Evolutionary conservation across 2,113 vertebrate genomes (phyloP), one percentile per base, ranked within the genome.

Genomic region (Chaenogobius annularis): DNA sequence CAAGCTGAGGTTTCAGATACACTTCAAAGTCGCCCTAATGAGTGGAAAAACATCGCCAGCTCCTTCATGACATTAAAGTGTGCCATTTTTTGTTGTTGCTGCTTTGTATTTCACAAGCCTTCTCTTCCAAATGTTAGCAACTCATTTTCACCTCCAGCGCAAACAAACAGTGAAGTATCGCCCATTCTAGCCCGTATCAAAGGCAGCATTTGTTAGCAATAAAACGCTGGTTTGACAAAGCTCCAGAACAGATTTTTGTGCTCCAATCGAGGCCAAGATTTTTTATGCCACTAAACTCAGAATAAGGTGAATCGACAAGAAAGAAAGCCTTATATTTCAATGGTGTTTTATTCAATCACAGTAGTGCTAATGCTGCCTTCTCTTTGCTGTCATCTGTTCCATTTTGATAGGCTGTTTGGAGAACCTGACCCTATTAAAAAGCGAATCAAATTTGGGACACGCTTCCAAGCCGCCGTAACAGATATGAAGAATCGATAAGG

Each of bases 401-500:
- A 68, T 88, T 81, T 80, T 89, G 85, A 92, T 89, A 82, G 68
- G n/a, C n/a, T n/a, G n/a, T n/a, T n/a, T n/a, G n/a, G 80, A 83
- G 82, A 88, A 84, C 74, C 83, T 83, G 74, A 85, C 87, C 84
- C 78, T 88, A 87, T 92, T 92, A 93, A 90, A 61, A 89, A 90
- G 92, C 91, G 77, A 92, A 94, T 94, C 92, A 72, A 83, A 88
- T 94, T 92, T 91, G 89, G 80, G 88, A 88, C 72, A 65, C 79
- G 86, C 86, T 83, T 88, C 82, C 86, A 77, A 80, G 80, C 72
- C 86, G 89, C 89, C 68, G 92, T 93, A 94, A 94, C 90, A 84
- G 91, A 94, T 94, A 93, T 73, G 88, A 87, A 89, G 81, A 92
- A 94, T 94, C 92, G 86, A 94, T 93, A 90, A 79, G 73, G 23